Percentiles rank a stretch among this genome's conserved stretches.
Conservation (phyloP, 2,888 invertebrate species). For the Neoitamus cyanurus region DNA sequence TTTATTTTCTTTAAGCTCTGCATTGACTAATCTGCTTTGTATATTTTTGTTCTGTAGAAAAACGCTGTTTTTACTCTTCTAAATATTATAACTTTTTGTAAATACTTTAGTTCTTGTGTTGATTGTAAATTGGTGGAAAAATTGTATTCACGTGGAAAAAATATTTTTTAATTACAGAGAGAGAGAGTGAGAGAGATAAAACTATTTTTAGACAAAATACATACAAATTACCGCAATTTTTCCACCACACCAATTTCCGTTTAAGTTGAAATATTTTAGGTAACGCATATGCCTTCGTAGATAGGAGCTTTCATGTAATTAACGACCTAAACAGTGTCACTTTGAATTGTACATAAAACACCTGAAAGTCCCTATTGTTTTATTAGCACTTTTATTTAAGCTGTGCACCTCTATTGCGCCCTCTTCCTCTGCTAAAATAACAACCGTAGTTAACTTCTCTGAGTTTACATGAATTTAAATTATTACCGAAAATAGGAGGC, state of each 20-base stretch:
- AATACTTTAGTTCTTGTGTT: background rate
- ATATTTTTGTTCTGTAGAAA: background rate
- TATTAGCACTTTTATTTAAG: background rate
- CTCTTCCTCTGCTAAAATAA: background rate
- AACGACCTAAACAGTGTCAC: background rate
- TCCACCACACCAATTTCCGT: background rate
- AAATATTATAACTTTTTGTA: background rate
- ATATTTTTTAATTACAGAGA: no score
- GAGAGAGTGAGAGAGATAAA: no score
- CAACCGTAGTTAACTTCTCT: background rate
- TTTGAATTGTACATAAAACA: background rate
- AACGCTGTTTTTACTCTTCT: background rate
- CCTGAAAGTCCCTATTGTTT: background rate
- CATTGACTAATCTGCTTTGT: constrained; percentile 24
- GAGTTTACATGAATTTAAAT: constrained; percentile 4
- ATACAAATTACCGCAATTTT: background rate
- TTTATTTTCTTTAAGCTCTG: background rate
- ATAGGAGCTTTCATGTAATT: background rate
- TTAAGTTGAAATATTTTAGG: background rate
- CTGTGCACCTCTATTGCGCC: background rate
- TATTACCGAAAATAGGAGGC: constrained; percentile 34
- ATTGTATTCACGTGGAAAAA: no score
- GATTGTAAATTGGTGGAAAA: background rate
- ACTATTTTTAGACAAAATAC: no score
- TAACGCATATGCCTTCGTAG: background rate